Evolutionary conservation across 1,140 invertebrate genomes (phyloP).

Genomic region (Hestina assimilis): DNA sequence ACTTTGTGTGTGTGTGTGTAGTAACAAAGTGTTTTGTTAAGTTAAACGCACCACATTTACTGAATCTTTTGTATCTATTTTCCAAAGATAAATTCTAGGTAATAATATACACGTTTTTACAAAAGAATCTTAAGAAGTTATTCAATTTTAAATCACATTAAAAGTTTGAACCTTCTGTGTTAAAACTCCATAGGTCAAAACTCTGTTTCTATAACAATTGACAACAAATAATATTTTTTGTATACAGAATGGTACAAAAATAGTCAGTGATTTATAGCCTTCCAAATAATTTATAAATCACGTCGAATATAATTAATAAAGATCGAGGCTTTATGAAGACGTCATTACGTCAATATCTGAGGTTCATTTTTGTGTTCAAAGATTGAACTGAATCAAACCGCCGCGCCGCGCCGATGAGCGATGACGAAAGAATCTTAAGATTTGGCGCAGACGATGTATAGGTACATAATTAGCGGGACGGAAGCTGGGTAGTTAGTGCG

Average conservation of each 20-base stretch:
- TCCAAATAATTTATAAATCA: background rate
- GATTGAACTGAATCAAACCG: slow-evolving; percentile 6
- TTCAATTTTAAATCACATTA: no score
- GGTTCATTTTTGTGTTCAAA: slow-evolving; percentile 11
- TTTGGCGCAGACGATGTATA: slow-evolving; percentile 57
- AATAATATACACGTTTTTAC: background rate
- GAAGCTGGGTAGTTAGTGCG: slow-evolving; percentile 68
- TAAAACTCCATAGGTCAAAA: no score
- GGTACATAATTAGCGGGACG: slow-evolving; percentile 68
- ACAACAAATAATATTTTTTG: no score
- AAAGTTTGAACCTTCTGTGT: no score
- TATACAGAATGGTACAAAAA: no score
- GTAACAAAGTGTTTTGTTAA: slow-evolving; percentile 17
- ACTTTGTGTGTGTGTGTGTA: background rate
- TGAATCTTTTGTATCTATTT: background rate
- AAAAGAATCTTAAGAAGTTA: no score
- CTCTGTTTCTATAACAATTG: no score
- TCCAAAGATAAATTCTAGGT: background rate
- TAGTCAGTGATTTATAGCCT: background rate
- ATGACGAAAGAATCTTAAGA: slow-evolving; percentile 42
- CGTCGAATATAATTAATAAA: slow-evolving; percentile 5
- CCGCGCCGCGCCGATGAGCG: slow-evolving; percentile 6
- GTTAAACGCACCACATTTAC: slow-evolving; percentile 6
- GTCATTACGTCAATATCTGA: slow-evolving; percentile 12
- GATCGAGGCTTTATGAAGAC: slow-evolving; percentile 19